Percentiles rank a stretch among this genome's conserved stretches.
Conservation (phyloP, 2,797 vertebrate species). For the Chiroxiphia lanceolata region DNA sequence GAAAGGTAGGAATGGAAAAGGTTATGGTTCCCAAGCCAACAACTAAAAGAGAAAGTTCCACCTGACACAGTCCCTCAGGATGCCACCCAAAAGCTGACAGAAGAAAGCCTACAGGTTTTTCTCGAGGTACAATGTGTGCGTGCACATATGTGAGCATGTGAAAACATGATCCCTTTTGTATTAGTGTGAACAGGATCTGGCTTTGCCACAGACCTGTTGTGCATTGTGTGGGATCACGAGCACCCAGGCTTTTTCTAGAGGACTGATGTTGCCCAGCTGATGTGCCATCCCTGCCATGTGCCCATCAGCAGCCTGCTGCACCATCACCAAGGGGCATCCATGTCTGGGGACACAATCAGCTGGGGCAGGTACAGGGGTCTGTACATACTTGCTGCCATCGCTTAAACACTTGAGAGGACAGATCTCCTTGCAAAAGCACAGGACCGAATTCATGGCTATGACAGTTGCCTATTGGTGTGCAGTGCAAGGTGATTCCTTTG, state of each 20-base stretch:
- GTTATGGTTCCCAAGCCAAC: neutral
- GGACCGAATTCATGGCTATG: no score
- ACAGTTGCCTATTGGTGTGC: neutral
- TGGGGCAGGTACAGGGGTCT: neutral
- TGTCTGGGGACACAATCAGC: neutral
- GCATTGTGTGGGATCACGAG: rapidly evolving
- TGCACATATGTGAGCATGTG: rapidly evolving
- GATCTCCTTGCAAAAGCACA: neutral
- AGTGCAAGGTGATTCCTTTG: neutral
- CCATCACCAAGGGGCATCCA: no score
- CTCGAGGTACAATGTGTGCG: neutral
- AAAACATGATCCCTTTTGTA: neutral
- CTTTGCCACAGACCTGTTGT: neutral
- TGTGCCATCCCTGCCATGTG: neutral
- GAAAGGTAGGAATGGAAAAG: neutral
- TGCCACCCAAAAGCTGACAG: neutral
- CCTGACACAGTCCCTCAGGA: neutral
- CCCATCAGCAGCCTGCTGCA: neutral
- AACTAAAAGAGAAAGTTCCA: neutral
- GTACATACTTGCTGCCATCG: neutral
- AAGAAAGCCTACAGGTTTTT: neutral
- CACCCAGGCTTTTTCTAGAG: neutral
- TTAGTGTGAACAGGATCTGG: neutral
- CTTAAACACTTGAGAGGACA: neutral
- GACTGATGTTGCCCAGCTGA: neutral